Conservation (phyloP, 2,113 vertebrate species). For the Oceanodroma tethys region DNA sequence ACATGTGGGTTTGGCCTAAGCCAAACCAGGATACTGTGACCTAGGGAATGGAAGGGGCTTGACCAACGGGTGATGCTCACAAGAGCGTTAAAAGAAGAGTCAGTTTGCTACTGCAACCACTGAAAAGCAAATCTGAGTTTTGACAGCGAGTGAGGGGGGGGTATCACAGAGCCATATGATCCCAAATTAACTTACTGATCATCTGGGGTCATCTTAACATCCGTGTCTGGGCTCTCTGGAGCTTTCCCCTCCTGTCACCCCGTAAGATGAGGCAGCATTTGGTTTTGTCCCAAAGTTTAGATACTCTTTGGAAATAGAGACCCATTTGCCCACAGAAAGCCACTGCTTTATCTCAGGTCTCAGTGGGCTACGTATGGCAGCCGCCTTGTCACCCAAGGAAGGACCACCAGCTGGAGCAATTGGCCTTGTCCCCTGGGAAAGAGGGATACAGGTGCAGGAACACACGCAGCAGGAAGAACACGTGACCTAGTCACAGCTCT, state of each 20-base stretch:
- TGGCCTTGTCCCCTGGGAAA: background rate
- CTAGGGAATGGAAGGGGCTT: background rate
- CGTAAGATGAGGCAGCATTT: background rate
- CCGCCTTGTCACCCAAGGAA: fast-evolving
- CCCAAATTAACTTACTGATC: background rate
- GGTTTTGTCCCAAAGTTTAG: background rate
- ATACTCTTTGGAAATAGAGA: background rate
- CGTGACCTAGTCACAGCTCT: background rate
- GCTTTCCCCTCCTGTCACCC: background rate
- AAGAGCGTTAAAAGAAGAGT: background rate
- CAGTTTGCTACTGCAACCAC: background rate
- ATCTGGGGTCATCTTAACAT: background rate
- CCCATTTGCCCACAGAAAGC: background rate
- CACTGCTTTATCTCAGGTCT: background rate
- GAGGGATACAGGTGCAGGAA: background rate
- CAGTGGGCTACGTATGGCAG: background rate
- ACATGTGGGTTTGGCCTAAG: background rate
- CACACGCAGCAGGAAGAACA: background rate
- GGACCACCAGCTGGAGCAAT: background rate
- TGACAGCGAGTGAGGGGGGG: fast-evolving
- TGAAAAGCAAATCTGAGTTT: background rate
- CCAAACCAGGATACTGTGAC: background rate
- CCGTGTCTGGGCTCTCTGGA: background rate
- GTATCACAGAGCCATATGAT: background rate
- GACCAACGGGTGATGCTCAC: background rate